Conservation (phyloP, 1,140 invertebrate species). For the Tyrophagus putrescentiae region DNA sequence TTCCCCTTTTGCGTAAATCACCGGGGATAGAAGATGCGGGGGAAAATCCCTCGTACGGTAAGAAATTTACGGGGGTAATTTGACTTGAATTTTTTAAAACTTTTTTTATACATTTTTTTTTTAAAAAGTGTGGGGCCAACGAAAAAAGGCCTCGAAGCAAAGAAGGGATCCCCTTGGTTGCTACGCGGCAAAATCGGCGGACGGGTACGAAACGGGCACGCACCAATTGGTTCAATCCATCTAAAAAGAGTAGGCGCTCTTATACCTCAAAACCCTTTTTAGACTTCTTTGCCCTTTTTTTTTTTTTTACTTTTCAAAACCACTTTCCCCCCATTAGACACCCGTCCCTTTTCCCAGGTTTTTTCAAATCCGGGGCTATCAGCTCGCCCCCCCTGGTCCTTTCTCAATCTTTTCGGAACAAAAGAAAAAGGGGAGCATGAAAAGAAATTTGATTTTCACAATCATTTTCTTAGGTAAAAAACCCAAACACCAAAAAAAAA, state of each 20-base stretch:
- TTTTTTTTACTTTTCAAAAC: constrained; percentile 23
- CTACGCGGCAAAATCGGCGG: constrained; percentile 68
- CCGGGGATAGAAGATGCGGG: neutral
- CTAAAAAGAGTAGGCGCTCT: constrained; percentile 43
- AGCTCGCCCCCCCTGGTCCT: constrained; percentile 53
- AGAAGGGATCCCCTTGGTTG: constrained; percentile 45
- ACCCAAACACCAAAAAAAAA: constrained; percentile 19
- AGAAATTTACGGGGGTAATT: neutral
- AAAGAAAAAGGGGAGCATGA: neutral
- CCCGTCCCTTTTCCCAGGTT: constrained; percentile 52
- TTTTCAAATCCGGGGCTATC: constrained; percentile 59
- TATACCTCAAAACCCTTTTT: neutral
- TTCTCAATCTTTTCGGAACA: constrained; percentile 49
- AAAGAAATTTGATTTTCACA: constrained; percentile 9
- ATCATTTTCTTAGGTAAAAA: neutral
- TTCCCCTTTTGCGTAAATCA: neutral
- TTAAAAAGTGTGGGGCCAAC: neutral
- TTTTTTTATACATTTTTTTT: no score
- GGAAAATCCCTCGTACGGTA: neutral
- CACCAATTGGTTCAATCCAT: constrained; percentile 69
- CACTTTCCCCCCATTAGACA: constrained; percentile 23
- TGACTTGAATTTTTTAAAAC: no score
- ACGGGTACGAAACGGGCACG: constrained; percentile 74
- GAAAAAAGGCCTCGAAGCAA: neutral
- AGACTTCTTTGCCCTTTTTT: neutral